These are phyloP conservation scores for Pavo muticus DNA, from an alignment of 2,113 vertebrate genomes.

Conservation along the genomic window DNA sequence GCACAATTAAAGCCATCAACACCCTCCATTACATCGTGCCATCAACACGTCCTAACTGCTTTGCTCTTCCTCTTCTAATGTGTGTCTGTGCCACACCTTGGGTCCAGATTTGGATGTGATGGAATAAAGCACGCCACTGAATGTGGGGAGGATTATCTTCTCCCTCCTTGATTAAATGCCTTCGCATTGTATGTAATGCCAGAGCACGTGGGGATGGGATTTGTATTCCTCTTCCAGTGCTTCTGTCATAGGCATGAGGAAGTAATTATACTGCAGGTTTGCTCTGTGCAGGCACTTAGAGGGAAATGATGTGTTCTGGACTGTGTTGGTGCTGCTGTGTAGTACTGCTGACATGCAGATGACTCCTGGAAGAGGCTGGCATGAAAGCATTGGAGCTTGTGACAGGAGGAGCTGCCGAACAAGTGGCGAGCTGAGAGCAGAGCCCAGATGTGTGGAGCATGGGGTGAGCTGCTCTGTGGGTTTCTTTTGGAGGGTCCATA, in stretches of 20 bases:
- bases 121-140: neutral
- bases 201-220: neutral
- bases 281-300: slow-evolving; percentile 30
- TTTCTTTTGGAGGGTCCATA: neutral
- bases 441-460: neutral
- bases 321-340: slow-evolving; percentile 9
- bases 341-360: slow-evolving; percentile 24
- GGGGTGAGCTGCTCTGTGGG: neutral
- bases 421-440: slow-evolving; percentile 25
- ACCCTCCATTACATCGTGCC: fast-evolving
- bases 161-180: neutral
- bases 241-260: neutral
- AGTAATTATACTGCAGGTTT: slow-evolving; percentile 29
- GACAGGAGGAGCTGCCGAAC: slow-evolving; percentile 43
- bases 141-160: neutral
- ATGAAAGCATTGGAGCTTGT: neutral
- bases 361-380: slow-evolving; percentile 54
- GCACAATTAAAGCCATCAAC: neutral
- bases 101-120: neutral
- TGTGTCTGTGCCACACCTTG: neutral
- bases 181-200: neutral
- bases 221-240: neutral
- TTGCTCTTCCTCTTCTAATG: neutral
- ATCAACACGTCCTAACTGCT: neutral
- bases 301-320: slow-evolving; percentile 45